Base-by-base conservation (phyloP, 2,888 invertebrate species). In the Nymphalis urticae region DNA sequence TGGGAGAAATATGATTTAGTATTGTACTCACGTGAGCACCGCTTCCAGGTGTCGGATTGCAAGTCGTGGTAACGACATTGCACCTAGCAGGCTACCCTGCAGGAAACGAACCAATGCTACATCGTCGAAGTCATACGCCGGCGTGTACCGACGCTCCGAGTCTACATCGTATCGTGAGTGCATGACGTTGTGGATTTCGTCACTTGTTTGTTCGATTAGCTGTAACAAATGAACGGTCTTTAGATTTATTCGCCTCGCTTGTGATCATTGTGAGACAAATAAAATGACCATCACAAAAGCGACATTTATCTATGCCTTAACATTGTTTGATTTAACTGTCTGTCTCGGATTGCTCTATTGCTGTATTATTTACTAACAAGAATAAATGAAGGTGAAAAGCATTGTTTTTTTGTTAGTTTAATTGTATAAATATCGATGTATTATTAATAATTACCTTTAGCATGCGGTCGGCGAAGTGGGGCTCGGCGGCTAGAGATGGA, bases 51-150 rank as follows among this genome's bases (percentile, higher is more conserved):
- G 95, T 81, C 96, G 95, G 73, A 97, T 94, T 0, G 98, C 97
- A 79, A 96, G 95, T 27, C 95, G 90, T 5, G 95, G 95, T 81
- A 96, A 95, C 27, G 95, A 94, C 94, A 98, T 95, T 79, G 96
- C 95, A 62, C 96, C 91, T 48, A 98, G 93, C 82, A 97, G 96
- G 66, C 97, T 95, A 1, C 98, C 98, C 84, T 97, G 96, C 73
- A 99, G 85, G 76, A 97, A 93, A 48, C 96, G 89, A 48, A 97
- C 87, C 60, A 99, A 90, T 2, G 96, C 97, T 73, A 93, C 93
- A 83, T 97, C 97, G 82, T 97, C 97, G 0, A 90, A 91, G 74
- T 94, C 93, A 83, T 93, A 95, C 71, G 75, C 78, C 7, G 72
- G 77, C 82, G 82, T 82, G 84, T 85, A 51, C n/a, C 63, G 58